Conservation (phyloP, 2,888 invertebrate species). For the Tetanocera ferruginea region DNA sequence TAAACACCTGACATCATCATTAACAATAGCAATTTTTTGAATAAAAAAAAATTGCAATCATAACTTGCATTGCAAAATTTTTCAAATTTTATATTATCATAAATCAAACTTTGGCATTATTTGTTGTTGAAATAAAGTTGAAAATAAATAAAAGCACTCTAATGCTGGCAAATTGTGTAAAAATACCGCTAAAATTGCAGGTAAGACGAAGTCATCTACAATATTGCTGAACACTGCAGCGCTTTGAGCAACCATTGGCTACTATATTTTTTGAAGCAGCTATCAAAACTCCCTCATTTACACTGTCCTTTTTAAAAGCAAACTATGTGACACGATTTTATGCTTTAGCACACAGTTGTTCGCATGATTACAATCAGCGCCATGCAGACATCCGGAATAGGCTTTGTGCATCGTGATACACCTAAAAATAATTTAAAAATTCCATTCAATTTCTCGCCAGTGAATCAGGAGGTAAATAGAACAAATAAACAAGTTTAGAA, state of each 20-base stretch:
- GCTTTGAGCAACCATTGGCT: too few species aligned
- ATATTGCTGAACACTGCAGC: not conserved
- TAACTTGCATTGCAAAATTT: too few species aligned
- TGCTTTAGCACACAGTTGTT: slow-evolving; percentile 58
- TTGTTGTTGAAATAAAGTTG: too few species aligned
- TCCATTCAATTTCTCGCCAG: slow-evolving; percentile 90
- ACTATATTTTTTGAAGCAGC: too few species aligned
- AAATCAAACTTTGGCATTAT: too few species aligned
- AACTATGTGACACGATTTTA: slow-evolving; percentile 11
- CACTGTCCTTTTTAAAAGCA: slow-evolving; percentile 43
- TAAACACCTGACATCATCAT: too few species aligned
- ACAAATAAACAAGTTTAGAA: not conserved
- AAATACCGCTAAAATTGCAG: slow-evolving; percentile 57
- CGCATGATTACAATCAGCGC: slow-evolving; percentile 61
- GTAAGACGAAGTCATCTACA: slow-evolving; percentile 55
- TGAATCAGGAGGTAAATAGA: slow-evolving; percentile 82
- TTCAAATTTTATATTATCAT: too few species aligned
- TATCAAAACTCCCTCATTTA: slow-evolving; percentile 32
- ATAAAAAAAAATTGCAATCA: too few species aligned
- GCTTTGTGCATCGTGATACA: slow-evolving; percentile 89
- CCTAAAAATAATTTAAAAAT: slow-evolving; percentile 89
- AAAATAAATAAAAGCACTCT: slow-evolving; percentile 34
- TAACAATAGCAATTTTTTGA: too few species aligned
- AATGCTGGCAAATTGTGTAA: slow-evolving; percentile 63
- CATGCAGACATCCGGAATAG: slow-evolving; percentile 70